Evolutionary conservation across 2,797 vertebrate genomes (phyloP).

Genomic region (Paedocypris micromegethes): DNA sequence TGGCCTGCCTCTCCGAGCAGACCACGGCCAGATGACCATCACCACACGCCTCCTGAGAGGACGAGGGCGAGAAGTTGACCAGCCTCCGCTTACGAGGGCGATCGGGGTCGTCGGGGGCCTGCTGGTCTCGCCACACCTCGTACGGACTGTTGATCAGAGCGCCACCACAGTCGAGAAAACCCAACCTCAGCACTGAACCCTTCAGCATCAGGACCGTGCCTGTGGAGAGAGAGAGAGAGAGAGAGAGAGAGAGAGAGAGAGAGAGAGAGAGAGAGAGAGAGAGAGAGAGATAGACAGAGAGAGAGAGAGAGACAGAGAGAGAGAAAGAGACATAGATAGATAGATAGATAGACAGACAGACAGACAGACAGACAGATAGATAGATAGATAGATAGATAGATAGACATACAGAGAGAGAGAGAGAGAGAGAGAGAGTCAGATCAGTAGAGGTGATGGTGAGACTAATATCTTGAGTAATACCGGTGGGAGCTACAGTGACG

Average conservation of each 20-base stretch:
- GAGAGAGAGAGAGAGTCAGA: too few relatives aligned
- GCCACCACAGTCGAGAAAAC: slow-evolving; percentile 85
- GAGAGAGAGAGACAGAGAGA: too few relatives aligned
- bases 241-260: too few relatives aligned
- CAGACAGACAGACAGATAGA: too few relatives aligned
- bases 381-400: too few relatives aligned
- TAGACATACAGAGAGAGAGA: too few relatives aligned
- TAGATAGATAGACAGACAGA: too few relatives aligned
- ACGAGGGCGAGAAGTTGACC: slow-evolving; percentile 82
- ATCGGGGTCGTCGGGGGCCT: slow-evolving; percentile 79
- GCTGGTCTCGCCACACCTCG: slow-evolving; percentile 88
- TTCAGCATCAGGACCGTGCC: slow-evolving; percentile 86
- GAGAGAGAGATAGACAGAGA: too few relatives aligned
- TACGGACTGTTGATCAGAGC: slow-evolving; percentile 79
- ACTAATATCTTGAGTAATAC: slow-evolving; percentile 54
- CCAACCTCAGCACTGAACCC: slow-evolving; percentile 84
- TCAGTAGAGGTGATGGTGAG: too few relatives aligned
- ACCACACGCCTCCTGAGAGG: slow-evolving; percentile 78
- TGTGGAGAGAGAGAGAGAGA: slow-evolving; percentile 49
- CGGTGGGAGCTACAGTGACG: slow-evolving; percentile 80
- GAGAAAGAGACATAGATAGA: too few relatives aligned
- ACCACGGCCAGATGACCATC: slow-evolving; percentile 90
- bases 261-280: too few relatives aligned
- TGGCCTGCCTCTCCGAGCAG: slow-evolving; percentile 97
- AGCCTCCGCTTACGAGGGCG: slow-evolving; percentile 82